Evolutionary conservation across 1,140 invertebrate species (phyloP).

Genomic region (Diploscapter pachys): DNA sequence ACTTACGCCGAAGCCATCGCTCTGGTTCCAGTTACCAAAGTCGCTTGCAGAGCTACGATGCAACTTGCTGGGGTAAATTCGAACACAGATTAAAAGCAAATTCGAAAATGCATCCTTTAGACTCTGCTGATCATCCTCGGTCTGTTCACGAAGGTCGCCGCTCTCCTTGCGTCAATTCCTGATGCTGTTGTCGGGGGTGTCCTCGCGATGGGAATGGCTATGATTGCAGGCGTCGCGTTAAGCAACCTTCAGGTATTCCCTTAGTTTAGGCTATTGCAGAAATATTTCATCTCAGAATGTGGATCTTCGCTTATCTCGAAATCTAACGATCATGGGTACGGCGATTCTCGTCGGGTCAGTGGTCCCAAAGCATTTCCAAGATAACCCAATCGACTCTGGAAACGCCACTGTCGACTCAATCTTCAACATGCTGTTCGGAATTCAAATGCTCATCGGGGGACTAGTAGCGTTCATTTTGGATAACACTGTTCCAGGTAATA

Average conservation of each 20-base stretch:
- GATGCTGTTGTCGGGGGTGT: conserved; percentile 30
- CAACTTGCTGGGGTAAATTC: not conserved
- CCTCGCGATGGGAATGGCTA: conserved; percentile 26
- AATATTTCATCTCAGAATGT: conserved; percentile 14
- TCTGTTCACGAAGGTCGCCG: conserved; percentile 34
- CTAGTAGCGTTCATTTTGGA: conserved; percentile 24
- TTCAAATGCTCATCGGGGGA: conserved; percentile 28
- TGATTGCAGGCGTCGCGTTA: conserved; percentile 23
- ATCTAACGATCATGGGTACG: conserved; percentile 26
- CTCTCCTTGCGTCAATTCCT: conserved; percentile 32
- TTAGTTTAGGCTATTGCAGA: not conserved
- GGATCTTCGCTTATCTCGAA: conserved; percentile 26
- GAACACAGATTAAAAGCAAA: not conserved
- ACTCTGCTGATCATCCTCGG: conserved; percentile 24
- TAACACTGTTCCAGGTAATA: conserved; percentile 14
- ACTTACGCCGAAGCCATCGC: conserved; percentile 34
- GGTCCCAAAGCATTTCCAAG: conserved; percentile 22
- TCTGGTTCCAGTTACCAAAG: conserved; percentile 30
- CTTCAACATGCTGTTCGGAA: conserved; percentile 18
- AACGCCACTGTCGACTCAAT: conserved; percentile 22
- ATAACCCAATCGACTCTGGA: conserved; percentile 13
- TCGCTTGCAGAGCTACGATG: conserved; percentile 21
- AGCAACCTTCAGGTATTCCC: conserved; percentile 19
- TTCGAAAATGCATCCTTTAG: not conserved
- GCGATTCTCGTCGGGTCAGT: conserved; percentile 15